Evolutionary conservation across 2,113 vertebrate genomes (phyloP), one percentile per base, ranked within the genome.

Genomic region (Atractosteus spatula): DNA sequence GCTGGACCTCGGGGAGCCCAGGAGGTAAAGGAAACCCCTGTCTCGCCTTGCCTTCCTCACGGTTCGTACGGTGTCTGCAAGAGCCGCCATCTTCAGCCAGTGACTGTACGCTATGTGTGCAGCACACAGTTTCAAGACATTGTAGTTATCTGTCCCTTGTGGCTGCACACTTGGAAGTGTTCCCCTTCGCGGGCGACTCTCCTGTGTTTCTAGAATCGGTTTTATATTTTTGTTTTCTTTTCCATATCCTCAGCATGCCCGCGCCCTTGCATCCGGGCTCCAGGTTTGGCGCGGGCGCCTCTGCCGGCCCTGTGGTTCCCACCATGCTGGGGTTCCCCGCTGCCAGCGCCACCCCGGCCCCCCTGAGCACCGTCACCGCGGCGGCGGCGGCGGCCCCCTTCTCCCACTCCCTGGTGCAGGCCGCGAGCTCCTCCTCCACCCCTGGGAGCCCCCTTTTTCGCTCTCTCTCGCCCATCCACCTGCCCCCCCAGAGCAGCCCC

Each of bases 401-500:
- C 55, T 42, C 75, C 6, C 63, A 71, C 6, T 66, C 64, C 12
- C 76, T 61, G 62, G 71, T 43, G 62, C 80, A 70, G 68, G 73
- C 77, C 11, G 82, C 80, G 10, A 73, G 71, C 76, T 88, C 66
- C 13, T 55, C 87, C 0, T 55, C 87, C 0, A 85, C 86, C 3
- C 91, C 89, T 3, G 88, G 93, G 77, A 94, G 92, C 76, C 92
- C 93, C 17, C 90, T 93, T 63, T 89, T 95, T 72, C 90, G 90
- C 74, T 87, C 92, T 0, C 69, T 86, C 7, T 88, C 86, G 0
- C 89, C 91, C 69, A 89, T 90, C 76, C 84, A 89, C 71, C 75
- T 79, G n/a, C 65, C 78, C 67, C 76, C 41, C 68, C 92, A 92
- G 69, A 81, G 89, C 77, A 93, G 92, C 73, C 91, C 93, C 12